These are phyloP conservation scores for Tympanuchus pallidicinctus DNA, from an alignment of 2,113 vertebrate genomes.

Conservation along the genomic window DNA sequence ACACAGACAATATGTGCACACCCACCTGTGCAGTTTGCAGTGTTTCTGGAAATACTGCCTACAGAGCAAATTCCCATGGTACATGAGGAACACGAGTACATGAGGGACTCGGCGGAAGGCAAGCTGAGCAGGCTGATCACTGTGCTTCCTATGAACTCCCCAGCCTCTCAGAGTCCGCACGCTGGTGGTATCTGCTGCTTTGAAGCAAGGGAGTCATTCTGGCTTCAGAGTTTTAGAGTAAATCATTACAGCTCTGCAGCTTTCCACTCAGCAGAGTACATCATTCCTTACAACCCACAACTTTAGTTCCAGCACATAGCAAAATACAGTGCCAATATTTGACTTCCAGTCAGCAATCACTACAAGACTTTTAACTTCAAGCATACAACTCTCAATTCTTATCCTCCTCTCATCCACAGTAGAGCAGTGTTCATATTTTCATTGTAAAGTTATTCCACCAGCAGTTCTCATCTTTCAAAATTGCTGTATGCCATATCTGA, in stretches of 20 bases:
- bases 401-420: neutral
- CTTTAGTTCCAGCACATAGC: neutral
- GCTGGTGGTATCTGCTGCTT: neutral
- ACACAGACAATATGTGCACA: conserved; percentile 6
- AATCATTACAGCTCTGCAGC: neutral
- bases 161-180: neutral
- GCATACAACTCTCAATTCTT: neutral
- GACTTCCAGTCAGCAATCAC: neutral
- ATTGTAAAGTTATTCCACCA: neutral
- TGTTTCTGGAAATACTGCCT: neutral
- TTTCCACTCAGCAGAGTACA: neutral
- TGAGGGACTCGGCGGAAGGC: neutral
- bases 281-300: neutral
- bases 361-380: neutral
- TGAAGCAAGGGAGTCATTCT: neutral
- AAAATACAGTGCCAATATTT: neutral
- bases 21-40: conserved; percentile 6
- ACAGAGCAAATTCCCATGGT: neutral
- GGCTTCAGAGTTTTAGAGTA: neutral
- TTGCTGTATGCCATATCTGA: neutral
- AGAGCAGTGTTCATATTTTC: neutral
- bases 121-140: neutral
- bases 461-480: neutral
- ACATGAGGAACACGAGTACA: neutral
- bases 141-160: neutral